A percentile compares a stretch with the other conserved stretches of the same genome.
These are phyloP conservation scores for Anseranas semipalmata DNA, from an alignment of 2,113 vertebrate species.

Conservation along the genomic window DNA sequence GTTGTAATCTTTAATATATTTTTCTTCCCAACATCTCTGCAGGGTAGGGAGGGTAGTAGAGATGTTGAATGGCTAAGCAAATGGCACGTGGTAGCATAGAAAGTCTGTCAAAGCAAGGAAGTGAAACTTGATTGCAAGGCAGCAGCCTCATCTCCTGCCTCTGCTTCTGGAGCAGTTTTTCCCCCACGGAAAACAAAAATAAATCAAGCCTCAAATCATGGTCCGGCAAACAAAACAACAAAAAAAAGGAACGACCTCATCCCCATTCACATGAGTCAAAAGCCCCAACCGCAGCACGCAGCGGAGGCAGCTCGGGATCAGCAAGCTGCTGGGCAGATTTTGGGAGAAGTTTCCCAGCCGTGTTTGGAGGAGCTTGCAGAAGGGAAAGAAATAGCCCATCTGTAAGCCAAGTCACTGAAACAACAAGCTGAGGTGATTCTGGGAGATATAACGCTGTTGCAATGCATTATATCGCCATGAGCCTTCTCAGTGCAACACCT, in stretches of 20 bases:
- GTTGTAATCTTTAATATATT: background rate
- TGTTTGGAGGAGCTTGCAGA: background rate
- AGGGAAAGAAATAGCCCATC: background rate
- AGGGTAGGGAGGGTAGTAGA: background rate
- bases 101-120: background rate
- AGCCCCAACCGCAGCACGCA: background rate
- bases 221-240: background rate
- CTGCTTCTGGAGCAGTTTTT: background rate
- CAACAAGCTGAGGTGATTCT: background rate
- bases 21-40: background rate
- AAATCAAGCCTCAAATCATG: background rate
- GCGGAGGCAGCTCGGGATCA: background rate
- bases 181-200: background rate
- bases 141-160: background rate
- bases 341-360: background rate
- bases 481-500: background rate
- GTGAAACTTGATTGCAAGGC: background rate
- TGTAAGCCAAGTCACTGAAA: background rate
- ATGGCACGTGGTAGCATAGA: background rate
- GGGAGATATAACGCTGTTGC: background rate
- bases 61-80: background rate
- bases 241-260: background rate
- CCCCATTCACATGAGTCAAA: background rate
- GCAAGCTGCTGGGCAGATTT: background rate
- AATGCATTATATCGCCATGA: background rate